phyloP scores from a whole-genome alignment of 1,140 invertebrate species.

The Listronotus oregonensis region DNA sequence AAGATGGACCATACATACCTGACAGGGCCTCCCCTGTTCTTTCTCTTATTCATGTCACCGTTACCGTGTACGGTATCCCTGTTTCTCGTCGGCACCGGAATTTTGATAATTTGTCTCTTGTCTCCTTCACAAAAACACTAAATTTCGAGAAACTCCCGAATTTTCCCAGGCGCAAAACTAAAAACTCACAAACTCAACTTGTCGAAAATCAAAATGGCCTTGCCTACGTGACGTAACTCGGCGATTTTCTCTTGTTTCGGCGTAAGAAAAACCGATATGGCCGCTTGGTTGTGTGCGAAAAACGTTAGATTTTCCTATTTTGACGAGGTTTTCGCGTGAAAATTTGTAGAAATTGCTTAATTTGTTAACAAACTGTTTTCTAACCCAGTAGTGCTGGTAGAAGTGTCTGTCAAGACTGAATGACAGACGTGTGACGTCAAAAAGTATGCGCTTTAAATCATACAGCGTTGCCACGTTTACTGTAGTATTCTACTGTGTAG shows the following conservation, averaged over 20 bases:
- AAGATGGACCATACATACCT: slow-evolving; percentile 51
- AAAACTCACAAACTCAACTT: slow-evolving; percentile 35
- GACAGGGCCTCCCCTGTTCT: slow-evolving; percentile 63
- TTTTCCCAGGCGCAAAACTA: slow-evolving; percentile 6
- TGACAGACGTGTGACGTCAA: slow-evolving; percentile 27
- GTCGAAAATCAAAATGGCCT: slow-evolving; percentile 53
- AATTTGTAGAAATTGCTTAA: slow-evolving; percentile 9
- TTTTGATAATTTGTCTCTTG: slow-evolving; percentile 58
- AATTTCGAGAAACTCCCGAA: slow-evolving; percentile 28
- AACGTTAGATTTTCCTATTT: slow-evolving; percentile 2
- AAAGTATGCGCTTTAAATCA: slow-evolving; percentile 15
- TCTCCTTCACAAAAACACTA: slow-evolving; percentile 13
- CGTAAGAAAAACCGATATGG: not conserved
- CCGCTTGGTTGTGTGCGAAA: not conserved
- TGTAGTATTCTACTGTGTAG: not conserved
- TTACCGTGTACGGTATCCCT: slow-evolving; percentile 63
- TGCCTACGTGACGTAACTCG: slow-evolving; percentile 51
- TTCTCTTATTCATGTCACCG: slow-evolving; percentile 64
- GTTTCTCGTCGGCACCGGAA: slow-evolving; percentile 67
- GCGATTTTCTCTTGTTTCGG: slow-evolving; percentile 33
- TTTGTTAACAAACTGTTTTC: slow-evolving; percentile 38
- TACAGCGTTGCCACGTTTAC: not conserved
- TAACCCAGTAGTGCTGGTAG: slow-evolving; percentile 29
- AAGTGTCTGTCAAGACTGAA: slow-evolving; percentile 43
- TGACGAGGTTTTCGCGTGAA: slow-evolving; percentile 8